These are phyloP conservation scores for Brassicogethes aeneus DNA, from an alignment of 2,888 invertebrate species.

Conservation along the genomic window DNA sequence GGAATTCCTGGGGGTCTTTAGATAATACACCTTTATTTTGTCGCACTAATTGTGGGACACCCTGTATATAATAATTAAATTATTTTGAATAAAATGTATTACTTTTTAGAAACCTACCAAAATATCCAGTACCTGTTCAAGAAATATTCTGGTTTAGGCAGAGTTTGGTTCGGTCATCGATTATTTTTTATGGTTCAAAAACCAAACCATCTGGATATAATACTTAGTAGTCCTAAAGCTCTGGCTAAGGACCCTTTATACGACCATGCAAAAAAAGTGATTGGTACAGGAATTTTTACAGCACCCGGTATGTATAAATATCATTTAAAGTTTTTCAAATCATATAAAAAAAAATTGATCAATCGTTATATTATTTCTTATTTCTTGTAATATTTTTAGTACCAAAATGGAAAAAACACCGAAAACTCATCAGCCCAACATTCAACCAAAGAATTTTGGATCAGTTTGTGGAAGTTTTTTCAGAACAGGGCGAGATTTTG, in stretches of 20 bases:
- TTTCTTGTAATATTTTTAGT: too few relatives aligned
- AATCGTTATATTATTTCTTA: too few relatives aligned
- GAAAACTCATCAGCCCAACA: constrained; percentile 53
- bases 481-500: constrained; percentile 48
- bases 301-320: constrained; percentile 15
- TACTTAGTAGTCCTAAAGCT: constrained; percentile 21
- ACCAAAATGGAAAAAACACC: constrained; percentile 49
- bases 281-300: constrained; percentile 24
- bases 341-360: too few relatives aligned
- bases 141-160: constrained; percentile 19
- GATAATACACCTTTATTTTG: too few relatives aligned
- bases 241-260: constrained; percentile 25
- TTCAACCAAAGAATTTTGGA: constrained; percentile 56
- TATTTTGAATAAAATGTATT: too few relatives aligned
- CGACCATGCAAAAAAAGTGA: constrained; percentile 16
- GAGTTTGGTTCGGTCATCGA: constrained; percentile 25
- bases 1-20: too few relatives aligned
- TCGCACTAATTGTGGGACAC: too few relatives aligned
- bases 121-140: constrained; percentile 16
- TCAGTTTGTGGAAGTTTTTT: constrained; percentile 53
- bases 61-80: too few relatives aligned
- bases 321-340: too few relatives aligned
- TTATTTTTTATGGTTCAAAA: constrained; percentile 23
- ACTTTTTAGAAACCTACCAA: constrained; percentile 20
- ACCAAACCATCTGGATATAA: constrained; percentile 26